Base-by-base conservation (phyloP, 2,888 invertebrate genomes). In the Nezara viridula region DNA sequence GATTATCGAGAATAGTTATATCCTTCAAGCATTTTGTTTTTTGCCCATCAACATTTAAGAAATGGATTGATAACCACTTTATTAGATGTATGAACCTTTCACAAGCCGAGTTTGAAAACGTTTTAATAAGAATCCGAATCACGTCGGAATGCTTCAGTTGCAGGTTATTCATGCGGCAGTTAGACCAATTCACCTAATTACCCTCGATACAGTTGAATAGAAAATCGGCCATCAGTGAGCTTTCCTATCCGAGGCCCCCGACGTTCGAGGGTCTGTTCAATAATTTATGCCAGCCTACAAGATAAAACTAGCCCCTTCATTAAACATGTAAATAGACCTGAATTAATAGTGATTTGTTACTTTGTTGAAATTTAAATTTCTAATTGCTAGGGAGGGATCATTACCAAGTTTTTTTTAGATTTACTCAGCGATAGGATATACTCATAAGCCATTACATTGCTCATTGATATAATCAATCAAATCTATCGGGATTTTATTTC, bases 151-250 rank as follows among this genome's bases (percentile, higher is more conserved):
- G 66, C 5, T 32, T 32, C 66, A 66, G 66, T 32, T 32, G 66
- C 66, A 19, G 32, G 6, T 66, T 66, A 66, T 2, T 32, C 66
- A 16, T 19, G 32, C 32, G 0, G 66, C 32, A 66, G 66, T 66
- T 66, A 66, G 66, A 66, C 32, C 66, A 66, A 66, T 66, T 66
- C 66, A 66, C 66, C 66, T 66, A 66, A 66, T 66, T 66, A 66
- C 66, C 66, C 66, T 66, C 32, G 14, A 66, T 66, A 32, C 66
- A 66, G 66, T 66, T 66, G 66, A 66, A 66, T 66, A 66, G 66
- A 66, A 66, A 66, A 66, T 66, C 66, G 66, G 32, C 19, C 66
- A 24, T 60, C 60, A 32, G 66, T 66, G 66, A 66, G 32, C 32
- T 60, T 60, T 32, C 32, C 66, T 32, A 66, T 66, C 66, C 66